Conservation (phyloP, 2,888 invertebrate species). For the Theretra japonica region DNA sequence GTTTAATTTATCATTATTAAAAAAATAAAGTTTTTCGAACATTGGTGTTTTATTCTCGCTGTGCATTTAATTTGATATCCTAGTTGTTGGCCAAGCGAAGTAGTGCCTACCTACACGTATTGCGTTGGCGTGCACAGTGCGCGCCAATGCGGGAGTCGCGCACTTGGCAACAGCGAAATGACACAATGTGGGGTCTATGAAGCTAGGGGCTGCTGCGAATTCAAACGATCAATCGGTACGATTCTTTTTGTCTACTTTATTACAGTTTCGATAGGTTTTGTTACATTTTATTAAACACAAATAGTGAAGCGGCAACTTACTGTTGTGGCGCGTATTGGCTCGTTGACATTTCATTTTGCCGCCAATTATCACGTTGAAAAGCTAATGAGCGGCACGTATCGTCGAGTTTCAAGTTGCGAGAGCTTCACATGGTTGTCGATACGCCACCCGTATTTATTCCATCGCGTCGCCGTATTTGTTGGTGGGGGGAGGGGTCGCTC, state of each 20-base stretch:
- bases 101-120: neutral
- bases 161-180: neutral
- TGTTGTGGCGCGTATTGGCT: neutral
- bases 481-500: constrained; percentile 51
- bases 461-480: constrained; percentile 73
- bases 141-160: too few relatives aligned
- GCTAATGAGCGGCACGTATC: neutral
- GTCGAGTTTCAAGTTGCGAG: neutral
- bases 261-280: neutral
- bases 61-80: constrained; percentile 41
- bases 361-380: neutral
- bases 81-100: neutral
- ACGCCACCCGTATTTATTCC: constrained; percentile 52
- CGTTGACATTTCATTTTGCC: neutral
- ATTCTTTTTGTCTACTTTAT: constrained; percentile 12
- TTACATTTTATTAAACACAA: constrained; percentile 16
- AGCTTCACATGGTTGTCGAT: neutral
- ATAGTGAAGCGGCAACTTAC: constrained; percentile 2
- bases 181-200: neutral
- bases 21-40: constrained; percentile 49
- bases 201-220: neutral
- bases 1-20: constrained; percentile 39
- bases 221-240: neutral
- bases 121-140: neutral
- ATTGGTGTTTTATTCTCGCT: constrained; percentile 46